Conservation (phyloP, 30 jellyfish, hydroid and myxozoan species). For the Aurelia sp. region DNA sequence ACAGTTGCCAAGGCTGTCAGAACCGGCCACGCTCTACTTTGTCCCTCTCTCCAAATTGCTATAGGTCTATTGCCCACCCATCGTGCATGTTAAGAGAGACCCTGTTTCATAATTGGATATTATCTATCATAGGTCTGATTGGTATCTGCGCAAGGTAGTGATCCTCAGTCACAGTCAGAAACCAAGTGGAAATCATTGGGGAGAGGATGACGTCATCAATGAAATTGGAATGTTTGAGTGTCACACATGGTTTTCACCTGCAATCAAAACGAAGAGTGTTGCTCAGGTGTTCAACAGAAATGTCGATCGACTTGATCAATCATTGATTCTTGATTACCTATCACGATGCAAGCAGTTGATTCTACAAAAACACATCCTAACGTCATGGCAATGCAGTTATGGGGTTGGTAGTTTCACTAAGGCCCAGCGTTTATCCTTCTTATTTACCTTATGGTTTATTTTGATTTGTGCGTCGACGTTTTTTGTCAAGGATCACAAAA, state of each 20-base stretch:
- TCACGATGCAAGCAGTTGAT: conserved; percentile 65
- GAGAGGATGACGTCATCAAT: conserved; percentile 46
- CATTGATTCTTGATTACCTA: conserved; percentile 25
- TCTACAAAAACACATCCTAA: conserved; percentile 45
- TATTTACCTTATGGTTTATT: conserved; percentile 33
- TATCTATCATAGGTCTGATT: conserved; percentile 22
- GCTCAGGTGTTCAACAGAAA: conserved; percentile 42
- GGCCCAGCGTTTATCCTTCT: conserved; percentile 49
- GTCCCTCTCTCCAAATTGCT: no score
- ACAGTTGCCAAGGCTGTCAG: no score
- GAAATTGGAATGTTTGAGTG: conserved; percentile 46
- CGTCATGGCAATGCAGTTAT: conserved; percentile 62
- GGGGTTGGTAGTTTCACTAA: conserved; percentile 46
- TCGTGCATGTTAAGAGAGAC: no score
- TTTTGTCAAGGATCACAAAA: not conserved
- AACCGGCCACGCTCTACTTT: no score
- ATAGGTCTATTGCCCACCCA: no score
- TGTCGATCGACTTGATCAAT: conserved; percentile 7
- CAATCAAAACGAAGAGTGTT: conserved; percentile 30
- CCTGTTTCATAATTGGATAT: no score
- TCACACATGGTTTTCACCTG: conserved; percentile 67
- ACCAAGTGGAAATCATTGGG: conserved; percentile 63
- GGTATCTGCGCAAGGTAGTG: conserved; percentile 54
- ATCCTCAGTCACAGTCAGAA: conserved; percentile 52
- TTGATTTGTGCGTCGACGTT: conserved; percentile 30